Evolutionary conservation across 2,797 vertebrate genomes (phyloP).

Genomic region (Nyctibius grandis): DNA sequence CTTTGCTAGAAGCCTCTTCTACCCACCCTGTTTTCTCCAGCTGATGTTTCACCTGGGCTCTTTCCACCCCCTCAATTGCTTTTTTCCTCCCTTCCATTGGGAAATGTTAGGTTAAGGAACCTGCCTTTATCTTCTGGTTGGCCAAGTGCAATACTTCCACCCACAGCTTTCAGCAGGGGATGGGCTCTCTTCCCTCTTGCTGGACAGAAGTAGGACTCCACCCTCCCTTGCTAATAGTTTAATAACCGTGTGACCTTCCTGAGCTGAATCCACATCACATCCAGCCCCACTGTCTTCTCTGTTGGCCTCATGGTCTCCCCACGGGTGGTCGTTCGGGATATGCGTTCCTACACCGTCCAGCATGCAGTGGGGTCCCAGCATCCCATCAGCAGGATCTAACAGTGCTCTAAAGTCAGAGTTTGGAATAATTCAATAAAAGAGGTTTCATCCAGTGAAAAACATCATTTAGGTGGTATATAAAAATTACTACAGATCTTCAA

Average conservation of each 20-base stretch:
- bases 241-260: background rate
- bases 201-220: background rate
- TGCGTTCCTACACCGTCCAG: rapidly evolving
- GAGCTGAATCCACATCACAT: background rate
- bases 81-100: conserved; percentile 9
- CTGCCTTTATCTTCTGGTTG: background rate
- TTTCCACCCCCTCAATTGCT: background rate
- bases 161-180: conserved; percentile 23
- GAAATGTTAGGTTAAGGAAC: background rate
- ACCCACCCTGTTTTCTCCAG: background rate
- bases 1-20: background rate
- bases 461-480: background rate
- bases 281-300: background rate
- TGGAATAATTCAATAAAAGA: background rate
- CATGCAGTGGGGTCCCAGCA: rapidly evolving
- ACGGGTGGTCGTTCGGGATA: rapidly evolving
- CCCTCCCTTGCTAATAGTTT: background rate
- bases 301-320: background rate
- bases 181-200: conserved; percentile 13
- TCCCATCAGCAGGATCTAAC: background rate
- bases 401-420: background rate
- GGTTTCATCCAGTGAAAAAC: background rate
- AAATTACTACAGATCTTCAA: background rate
- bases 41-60: background rate
- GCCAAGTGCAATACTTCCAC: conserved; percentile 10